Conservation (phyloP, 2,797 vertebrate genomes). For the Spheniscus humboldti region DNA sequence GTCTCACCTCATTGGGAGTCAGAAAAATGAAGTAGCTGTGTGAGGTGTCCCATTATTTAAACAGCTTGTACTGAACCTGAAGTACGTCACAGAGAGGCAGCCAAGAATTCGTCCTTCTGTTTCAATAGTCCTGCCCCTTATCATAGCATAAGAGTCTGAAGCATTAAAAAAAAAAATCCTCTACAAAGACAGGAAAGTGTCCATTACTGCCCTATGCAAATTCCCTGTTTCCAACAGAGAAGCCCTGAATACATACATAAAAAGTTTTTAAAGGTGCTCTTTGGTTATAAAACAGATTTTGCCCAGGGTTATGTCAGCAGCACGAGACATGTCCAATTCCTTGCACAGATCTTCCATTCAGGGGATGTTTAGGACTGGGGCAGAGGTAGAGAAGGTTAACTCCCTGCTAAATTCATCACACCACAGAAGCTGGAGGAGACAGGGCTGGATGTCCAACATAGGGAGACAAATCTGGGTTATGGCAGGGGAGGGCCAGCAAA, state of each 20-base stretch:
- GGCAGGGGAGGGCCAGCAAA: background rate
- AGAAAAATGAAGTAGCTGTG: background rate
- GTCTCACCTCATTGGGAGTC: conserved; percentile 15
- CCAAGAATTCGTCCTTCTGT: conserved; percentile 16
- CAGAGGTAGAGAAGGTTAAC: background rate
- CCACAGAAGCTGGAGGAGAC: background rate
- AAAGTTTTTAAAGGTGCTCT: background rate
- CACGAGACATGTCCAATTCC: background rate
- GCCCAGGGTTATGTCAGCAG: background rate
- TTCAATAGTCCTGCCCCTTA: background rate
- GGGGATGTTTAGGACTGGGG: background rate
- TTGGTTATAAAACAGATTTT: background rate
- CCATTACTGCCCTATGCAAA: background rate
- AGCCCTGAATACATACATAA: background rate
- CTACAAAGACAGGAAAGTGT: background rate
- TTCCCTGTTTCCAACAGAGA: background rate
- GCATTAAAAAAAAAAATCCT: background rate
- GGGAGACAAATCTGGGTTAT: background rate
- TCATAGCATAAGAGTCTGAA: background rate
- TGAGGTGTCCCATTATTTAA: conserved; percentile 9
- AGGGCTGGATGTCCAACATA: background rate
- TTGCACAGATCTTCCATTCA: background rate
- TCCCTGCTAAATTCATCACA: background rate
- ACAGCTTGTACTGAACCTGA: conserved; percentile 3
- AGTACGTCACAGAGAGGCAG: background rate